These are phyloP conservation scores for Chondrilla cf. caribensis DNA, from an alignment of 37 sponge, comb jelly and placozoan genomes.

Conservation along the genomic window DNA sequence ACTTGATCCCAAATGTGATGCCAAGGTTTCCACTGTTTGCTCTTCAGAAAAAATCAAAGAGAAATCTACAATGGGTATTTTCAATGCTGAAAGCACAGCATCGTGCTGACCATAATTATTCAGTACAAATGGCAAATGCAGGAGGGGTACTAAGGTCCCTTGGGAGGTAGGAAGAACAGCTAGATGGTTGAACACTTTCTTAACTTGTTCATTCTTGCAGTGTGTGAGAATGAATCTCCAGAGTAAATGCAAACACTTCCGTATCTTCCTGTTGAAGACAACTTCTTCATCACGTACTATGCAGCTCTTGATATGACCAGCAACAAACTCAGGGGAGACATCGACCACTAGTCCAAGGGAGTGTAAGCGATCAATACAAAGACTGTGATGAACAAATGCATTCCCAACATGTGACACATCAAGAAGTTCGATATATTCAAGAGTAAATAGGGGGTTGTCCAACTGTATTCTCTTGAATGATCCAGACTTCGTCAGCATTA, in stretches of 20 bases:
- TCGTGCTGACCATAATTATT: too few species aligned
- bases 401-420: too few species aligned
- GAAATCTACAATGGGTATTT: too few species aligned
- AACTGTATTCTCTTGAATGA: background rate
- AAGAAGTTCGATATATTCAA: background rate
- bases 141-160: background rate
- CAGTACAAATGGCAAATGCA: too few species aligned
- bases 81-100: too few species aligned
- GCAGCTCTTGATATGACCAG: background rate
- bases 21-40: too few species aligned
- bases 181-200: background rate
- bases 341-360: background rate
- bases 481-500: conserved; percentile 2
- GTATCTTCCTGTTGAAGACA: background rate
- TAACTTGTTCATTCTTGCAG: background rate
- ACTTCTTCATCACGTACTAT: background rate
- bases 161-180: background rate
- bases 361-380: background rate
- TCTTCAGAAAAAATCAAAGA: too few species aligned
- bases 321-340: background rate
- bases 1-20: too few species aligned
- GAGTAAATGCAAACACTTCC: background rate
- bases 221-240: background rate
- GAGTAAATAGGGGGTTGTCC: conserved; percentile 4
- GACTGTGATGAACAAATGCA: too few species aligned